A percentile compares a stretch with the other conserved stretches of the same genome.
Conservation (phyloP, 2,888 invertebrate species). For the Parochlus steinenii region DNA sequence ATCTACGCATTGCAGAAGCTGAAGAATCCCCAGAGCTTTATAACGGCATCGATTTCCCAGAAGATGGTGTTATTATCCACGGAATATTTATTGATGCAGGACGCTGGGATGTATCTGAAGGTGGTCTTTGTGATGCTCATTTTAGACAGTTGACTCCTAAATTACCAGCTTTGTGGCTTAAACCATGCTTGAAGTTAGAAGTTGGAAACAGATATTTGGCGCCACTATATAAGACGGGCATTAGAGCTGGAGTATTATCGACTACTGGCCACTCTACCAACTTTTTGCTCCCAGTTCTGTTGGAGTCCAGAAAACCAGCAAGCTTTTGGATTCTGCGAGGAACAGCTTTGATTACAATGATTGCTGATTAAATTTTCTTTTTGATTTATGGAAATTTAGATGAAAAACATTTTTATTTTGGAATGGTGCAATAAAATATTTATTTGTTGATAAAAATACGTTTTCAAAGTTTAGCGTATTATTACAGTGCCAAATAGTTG, state of each 20-base stretch:
- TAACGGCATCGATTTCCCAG: slow-evolving; percentile 36
- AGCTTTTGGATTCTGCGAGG: slow-evolving; percentile 81
- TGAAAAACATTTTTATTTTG: no score
- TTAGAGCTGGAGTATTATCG: slow-evolving; percentile 69
- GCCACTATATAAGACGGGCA: slow-evolving; percentile 78
- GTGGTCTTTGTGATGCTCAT: slow-evolving; percentile 58
- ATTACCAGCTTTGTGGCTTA: slow-evolving; percentile 24
- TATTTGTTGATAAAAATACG: no score
- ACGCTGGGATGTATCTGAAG: slow-evolving; percentile 52
- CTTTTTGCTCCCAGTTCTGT: slow-evolving; percentile 63
- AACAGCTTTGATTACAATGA: slow-evolving; percentile 69
- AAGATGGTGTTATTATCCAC: slow-evolving; percentile 57
- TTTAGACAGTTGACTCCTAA: slow-evolving; percentile 38
- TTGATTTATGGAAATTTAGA: no score
- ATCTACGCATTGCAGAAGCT: slow-evolving; percentile 21
- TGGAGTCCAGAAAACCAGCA: slow-evolving; percentile 45
- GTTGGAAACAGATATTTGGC: slow-evolving; percentile 29
- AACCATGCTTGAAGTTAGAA: slow-evolving; percentile 23
- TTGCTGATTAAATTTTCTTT: slow-evolving; percentile 48
- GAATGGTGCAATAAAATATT: no score
- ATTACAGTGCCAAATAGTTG: no score
- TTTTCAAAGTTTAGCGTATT: no score
- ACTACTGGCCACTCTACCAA: slow-evolving; percentile 91
- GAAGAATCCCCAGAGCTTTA: slow-evolving; percentile 33
- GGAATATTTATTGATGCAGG: slow-evolving; percentile 80